Conservation (phyloP, 2,797 vertebrate genomes). For the Lophius americanus region DNA sequence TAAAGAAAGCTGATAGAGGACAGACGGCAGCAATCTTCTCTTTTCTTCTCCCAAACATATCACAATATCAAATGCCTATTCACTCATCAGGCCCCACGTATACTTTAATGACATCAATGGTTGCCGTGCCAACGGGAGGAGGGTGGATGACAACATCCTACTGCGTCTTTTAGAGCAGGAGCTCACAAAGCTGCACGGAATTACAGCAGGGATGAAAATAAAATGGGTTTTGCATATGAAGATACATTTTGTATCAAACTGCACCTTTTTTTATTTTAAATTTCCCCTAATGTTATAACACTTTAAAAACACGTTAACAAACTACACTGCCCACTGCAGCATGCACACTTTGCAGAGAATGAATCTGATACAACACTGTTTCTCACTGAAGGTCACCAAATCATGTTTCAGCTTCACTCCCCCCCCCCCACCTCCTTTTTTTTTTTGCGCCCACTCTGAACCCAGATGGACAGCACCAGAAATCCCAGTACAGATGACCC, state of each 20-base stretch:
- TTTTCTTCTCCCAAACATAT: constrained; percentile 40
- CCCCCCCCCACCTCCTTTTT: constrained; percentile 1
- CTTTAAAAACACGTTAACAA: background rate
- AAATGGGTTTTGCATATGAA: background rate
- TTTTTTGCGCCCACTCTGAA: constrained; percentile 6
- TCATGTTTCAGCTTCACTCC: constrained; percentile 19
- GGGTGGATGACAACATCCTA: constrained; percentile 75
- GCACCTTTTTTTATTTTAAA: constrained; percentile 10
- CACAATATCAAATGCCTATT: constrained; percentile 57
- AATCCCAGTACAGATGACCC: constrained; percentile 62
- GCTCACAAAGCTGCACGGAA: constrained; percentile 56
- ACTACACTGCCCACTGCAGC: constrained; percentile 9
- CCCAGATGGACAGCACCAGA: constrained; percentile 65
- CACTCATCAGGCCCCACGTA: constrained; percentile 60
- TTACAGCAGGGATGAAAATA: constrained; percentile 22
- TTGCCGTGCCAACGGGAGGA: constrained; percentile 83
- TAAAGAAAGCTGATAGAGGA: constrained; percentile 22
- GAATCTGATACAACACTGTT: constrained; percentile 15
- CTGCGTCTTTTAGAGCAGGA: constrained; percentile 58
- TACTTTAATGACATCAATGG: constrained; percentile 85
- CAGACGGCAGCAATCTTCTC: constrained; percentile 34
- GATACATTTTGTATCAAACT: background rate
- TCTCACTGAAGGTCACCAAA: constrained; percentile 46
- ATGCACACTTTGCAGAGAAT: background rate
- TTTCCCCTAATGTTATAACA: background rate